phyloP scores from a whole-genome alignment of 2,888 invertebrate species.

The Pecten maximus region DNA sequence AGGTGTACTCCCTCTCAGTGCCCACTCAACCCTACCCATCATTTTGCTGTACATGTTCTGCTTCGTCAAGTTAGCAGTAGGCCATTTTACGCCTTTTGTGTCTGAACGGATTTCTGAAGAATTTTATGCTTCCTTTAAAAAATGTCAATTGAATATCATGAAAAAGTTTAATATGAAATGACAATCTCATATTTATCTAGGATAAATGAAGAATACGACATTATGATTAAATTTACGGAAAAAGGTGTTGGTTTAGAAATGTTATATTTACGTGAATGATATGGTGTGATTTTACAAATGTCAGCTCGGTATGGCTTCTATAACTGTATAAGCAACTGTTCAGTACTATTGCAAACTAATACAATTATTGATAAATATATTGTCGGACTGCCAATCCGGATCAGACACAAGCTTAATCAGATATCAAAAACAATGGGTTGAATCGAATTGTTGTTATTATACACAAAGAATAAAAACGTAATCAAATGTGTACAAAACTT shows the following conservation, averaged over 20 bases:
- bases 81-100: constrained; percentile 22
- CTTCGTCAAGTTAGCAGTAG: constrained; percentile 1
- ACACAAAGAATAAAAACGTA: too few relatives aligned
- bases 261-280: not conserved
- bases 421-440: too few relatives aligned
- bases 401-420: too few relatives aligned
- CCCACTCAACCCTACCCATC: not conserved
- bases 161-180: not conserved
- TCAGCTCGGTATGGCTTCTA: not conserved
- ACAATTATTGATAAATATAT: too few relatives aligned
- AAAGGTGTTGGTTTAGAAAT: not conserved
- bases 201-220: not conserved
- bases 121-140: not conserved
- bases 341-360: too few relatives aligned
- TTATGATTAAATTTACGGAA: not conserved
- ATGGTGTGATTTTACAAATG: not conserved
- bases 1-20: not conserved
- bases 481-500: too few relatives aligned
- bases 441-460: too few relatives aligned
- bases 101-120: constrained; percentile 2
- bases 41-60: not conserved
- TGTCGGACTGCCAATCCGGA: too few relatives aligned
- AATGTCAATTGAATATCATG: not conserved
- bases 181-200: not conserved
- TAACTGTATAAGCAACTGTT: not conserved